These are phyloP conservation scores for Panulirus ornatus DNA, from an alignment of 1,140 invertebrate genomes.

Conservation along the genomic window DNA sequence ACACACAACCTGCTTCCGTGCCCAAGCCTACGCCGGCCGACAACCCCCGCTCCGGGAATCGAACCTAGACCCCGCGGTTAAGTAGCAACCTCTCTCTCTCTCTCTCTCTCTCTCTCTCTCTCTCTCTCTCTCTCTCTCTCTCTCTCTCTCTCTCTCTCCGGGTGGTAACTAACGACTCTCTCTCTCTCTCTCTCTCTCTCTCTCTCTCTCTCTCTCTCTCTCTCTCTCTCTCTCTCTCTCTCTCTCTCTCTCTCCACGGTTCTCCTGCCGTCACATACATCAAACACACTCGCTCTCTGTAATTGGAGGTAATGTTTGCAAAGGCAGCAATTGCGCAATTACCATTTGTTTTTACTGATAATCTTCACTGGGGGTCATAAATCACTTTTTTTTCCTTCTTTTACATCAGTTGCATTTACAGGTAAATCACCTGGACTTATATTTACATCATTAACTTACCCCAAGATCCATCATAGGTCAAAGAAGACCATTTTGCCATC, in stretches of 20 bases:
- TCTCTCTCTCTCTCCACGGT: not conserved
- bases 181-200: no score
- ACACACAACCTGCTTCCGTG: no score
- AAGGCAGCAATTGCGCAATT: slow-evolving; percentile 8
- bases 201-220: no score
- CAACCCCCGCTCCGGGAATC: no score
- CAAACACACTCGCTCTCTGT: not conserved
- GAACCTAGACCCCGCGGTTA: no score
- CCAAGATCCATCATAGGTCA: slow-evolving; percentile 34
- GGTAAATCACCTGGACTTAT: slow-evolving; percentile 8
- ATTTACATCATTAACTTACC: slow-evolving; percentile 15
- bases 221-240: no score
- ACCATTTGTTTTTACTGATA: slow-evolving; percentile 1
- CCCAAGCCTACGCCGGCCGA: no score
- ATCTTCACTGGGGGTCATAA: not conserved
- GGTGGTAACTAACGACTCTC: not conserved
- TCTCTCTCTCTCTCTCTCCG: not conserved
- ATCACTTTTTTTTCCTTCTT: not conserved
- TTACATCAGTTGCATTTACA: not conserved
- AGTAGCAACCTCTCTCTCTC: not conserved
- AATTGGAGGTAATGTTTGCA: not conserved
- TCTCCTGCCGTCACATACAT: not conserved
- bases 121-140: slow-evolving; percentile 34
- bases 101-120: slow-evolving; percentile 19
- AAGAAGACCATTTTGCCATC: not conserved